Evolutionary conservation across 1,140 invertebrate species (phyloP).

Genomic region (Archivesica marissinica): DNA sequence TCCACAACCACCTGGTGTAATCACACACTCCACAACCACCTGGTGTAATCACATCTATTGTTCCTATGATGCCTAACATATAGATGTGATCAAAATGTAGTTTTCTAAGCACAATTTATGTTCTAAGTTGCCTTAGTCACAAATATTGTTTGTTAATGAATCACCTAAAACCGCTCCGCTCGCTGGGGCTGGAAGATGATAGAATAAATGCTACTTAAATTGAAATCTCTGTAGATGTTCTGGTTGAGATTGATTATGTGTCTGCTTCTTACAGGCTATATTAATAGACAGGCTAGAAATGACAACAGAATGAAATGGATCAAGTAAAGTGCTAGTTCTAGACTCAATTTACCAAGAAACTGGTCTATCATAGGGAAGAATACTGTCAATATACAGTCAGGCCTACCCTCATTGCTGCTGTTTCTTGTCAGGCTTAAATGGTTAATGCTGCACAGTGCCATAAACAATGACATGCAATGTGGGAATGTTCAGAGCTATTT

Average conservation of each 20-base stretch:
- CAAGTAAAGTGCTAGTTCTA: neutral
- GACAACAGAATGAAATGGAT: conserved; percentile 18
- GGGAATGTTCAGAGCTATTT: neutral
- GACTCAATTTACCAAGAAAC: conserved; percentile 9
- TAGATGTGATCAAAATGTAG: too few species aligned
- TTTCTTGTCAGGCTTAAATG: neutral
- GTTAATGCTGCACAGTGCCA: neutral
- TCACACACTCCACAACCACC: too few species aligned
- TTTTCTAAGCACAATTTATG: too few species aligned
- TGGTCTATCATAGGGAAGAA: conserved; percentile 8
- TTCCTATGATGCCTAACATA: too few species aligned
- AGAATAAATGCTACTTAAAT: too few species aligned
- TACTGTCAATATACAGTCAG: conserved; percentile 7
- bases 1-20: too few species aligned
- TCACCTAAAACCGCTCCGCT: too few species aligned
- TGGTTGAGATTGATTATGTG: conserved; percentile 12
- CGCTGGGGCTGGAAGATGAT: too few species aligned
- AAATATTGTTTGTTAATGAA: too few species aligned
- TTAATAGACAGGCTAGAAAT: neutral
- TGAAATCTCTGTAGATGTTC: too few species aligned
- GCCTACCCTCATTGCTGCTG: neutral
- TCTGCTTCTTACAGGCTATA: neutral
- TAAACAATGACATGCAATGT: neutral
- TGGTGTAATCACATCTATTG: too few species aligned
- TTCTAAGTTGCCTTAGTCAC: too few species aligned